Base-by-base conservation (phyloP, 2,113 vertebrate species). In the Sturnira hondurensis region DNA sequence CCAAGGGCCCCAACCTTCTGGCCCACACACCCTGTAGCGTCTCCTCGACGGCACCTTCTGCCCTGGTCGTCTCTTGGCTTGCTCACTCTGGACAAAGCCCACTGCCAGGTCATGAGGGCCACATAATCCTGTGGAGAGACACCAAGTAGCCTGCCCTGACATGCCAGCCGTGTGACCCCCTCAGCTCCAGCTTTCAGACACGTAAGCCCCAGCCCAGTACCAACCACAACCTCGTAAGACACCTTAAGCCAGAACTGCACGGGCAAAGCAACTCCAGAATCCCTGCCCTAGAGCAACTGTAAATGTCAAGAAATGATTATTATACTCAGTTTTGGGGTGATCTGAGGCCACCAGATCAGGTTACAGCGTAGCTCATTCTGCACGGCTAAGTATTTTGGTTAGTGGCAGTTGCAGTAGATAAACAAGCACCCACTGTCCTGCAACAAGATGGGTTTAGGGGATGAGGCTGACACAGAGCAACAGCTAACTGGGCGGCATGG, bases 401-500 rank as follows among this genome's bases (percentile, higher is more conserved):
- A 31, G 41, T 54, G 28, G 52, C 13, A 77, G 52, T 68, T 86
- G 61, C 31, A 38, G 41, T 1, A 47, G 43, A 52, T 45, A 80
- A 77, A 52, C 67, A 80, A 52, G 33, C 36, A 26, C 33, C 26
- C 93, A 52, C n/a, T 45, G 38, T 74, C 41, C 24, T 47, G 52
- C 78, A 56, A 28, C 19, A 4, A n/a, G 19, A 28, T 16, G 33
- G 38, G 24, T 67, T 92, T 26, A 65, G 80, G 9, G 17, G 45
- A 68, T 1, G 1, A 58, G 33, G 58, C n/a, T 33, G 71, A n/a
- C n/a, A 28, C 7, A 56, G 36, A 50, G 45, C 67, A 14, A 84
- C 24, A 6, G 43, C 50, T 31, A 54, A 31, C 31, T 20, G 17
- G 58, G 43, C 19, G 3, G 65, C 50, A 47, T 0, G 2, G 47